These are phyloP conservation scores for Podiceps cristatus DNA, from an alignment of 2,113 vertebrate species.

Conservation along the genomic window DNA sequence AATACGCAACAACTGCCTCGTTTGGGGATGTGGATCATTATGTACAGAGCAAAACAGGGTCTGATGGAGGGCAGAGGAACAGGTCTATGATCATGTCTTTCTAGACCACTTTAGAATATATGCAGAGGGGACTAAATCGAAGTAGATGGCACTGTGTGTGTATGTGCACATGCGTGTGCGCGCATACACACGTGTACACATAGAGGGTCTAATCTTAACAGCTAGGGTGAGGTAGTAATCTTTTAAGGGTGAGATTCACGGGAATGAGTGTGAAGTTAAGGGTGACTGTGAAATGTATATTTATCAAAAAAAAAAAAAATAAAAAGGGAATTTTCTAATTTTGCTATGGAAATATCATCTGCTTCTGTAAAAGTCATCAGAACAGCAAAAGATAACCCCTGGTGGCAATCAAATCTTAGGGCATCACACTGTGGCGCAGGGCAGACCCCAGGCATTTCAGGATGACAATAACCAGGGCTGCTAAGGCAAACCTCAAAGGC, in stretches of 20 bases:
- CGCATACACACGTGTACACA: fast-evolving
- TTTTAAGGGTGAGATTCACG: neutral
- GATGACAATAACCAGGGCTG: neutral
- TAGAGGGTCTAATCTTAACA: neutral
- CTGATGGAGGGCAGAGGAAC: neutral
- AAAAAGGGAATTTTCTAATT: neutral
- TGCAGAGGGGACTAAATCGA: neutral
- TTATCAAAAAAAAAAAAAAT: neutral
- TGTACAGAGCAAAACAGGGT: neutral
- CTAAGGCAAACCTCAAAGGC: neutral
- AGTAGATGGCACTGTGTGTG: neutral
- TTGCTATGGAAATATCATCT: neutral
- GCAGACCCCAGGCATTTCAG: neutral
- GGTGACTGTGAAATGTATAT: neutral
- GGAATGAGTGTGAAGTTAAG: neutral
- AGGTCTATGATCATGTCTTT: neutral
- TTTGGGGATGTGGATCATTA: neutral
- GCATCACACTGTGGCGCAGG: neutral
- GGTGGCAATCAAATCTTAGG: neutral
- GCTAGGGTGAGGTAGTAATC: neutral
- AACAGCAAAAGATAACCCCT: neutral
- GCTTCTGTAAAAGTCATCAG: neutral
- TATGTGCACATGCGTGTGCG: neutral
- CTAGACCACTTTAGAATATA: neutral
- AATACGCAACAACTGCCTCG: fast-evolving